These are phyloP conservation scores for Hanleya hanleyi DNA, from an alignment of 2,888 invertebrate species.

Conservation along the genomic window DNA sequence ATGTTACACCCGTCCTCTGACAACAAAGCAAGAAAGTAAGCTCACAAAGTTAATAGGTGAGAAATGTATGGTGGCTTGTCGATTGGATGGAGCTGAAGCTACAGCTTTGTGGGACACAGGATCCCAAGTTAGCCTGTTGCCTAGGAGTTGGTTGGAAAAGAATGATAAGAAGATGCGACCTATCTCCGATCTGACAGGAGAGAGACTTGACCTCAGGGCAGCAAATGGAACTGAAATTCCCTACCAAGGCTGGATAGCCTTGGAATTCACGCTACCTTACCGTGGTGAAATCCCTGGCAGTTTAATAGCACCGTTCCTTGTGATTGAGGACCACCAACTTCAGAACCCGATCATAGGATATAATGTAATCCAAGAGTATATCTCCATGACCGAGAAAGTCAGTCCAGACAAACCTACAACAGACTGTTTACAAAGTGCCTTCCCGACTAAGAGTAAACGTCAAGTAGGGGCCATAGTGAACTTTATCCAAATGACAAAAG, in stretches of 20 bases:
- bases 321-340: neutral
- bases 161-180: neutral
- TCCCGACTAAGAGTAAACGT: neutral
- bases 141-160: neutral
- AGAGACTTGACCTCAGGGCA: neutral
- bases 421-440: neutral
- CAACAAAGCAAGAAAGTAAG: neutral
- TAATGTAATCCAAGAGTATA: conserved; percentile 13
- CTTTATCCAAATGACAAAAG: neutral
- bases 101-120: conserved; percentile 14
- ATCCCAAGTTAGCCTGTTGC: neutral
- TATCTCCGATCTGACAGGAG: conserved; percentile 7
- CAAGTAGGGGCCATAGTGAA: neutral
- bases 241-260: conserved; percentile 1
- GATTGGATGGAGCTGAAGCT: neutral
- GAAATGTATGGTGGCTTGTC: conserved; percentile 3
- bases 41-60: conserved; percentile 5
- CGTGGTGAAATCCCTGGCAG: neutral
- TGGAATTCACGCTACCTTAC: neutral
- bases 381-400: conserved; percentile 1
- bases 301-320: neutral
- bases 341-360: conserved; percentile 16
- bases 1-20: neutral
- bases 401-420: neutral
- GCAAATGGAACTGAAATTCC: conserved; percentile 10